Base-by-base conservation (phyloP, 2,797 vertebrate genomes). In the Melanotaenia parkinsoni region DNA sequence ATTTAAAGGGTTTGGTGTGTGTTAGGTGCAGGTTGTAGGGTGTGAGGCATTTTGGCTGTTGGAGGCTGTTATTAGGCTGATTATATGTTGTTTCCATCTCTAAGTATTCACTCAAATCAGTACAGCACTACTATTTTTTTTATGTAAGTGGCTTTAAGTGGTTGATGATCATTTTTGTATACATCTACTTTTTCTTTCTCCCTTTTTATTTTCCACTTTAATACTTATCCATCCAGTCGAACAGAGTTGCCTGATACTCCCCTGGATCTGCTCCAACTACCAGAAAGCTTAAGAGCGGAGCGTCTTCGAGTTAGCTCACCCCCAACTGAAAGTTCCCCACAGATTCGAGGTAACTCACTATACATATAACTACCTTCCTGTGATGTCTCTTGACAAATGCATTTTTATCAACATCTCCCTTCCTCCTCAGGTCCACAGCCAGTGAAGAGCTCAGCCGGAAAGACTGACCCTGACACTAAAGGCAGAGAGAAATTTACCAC, bases 231-330 rank as follows among this genome's bases (percentile, higher is more conserved):
- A 14, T 80, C 59, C 87, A 97, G 96, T 92, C 96, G 94, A 67
- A 94, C 94, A 0, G 96, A 97, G 88, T 70, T 94, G 33, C 85
- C 94, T 30, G 95, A 96, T 75, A 95, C 91, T 1, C 95, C 95
- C 30, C 88, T 97, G 90, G 96, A 97, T 57, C 76, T 96, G 65
- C 94, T 95, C 81, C 96, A 97, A 89, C 92, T 97, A 18, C 95
- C 96, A 0, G 94, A 95, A 83, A 90, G 87, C 50, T 73, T 81
- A 24, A 80, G 81, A 85, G 92, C 86, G 18, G 94, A 93, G 84
- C 88, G 94, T 37, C 90, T 89, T 67, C 86, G 93, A 60, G 87
- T 86, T 20, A 95, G 89, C 80, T 81, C 70, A 33, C 87, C 89
- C 76, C 92, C 68, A 28, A n/a, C 4, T 4, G 88, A 92, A 58